phyloP scores from a whole-genome alignment of 2,888 invertebrate species.

The Blastobasis lacticolella region DNA sequence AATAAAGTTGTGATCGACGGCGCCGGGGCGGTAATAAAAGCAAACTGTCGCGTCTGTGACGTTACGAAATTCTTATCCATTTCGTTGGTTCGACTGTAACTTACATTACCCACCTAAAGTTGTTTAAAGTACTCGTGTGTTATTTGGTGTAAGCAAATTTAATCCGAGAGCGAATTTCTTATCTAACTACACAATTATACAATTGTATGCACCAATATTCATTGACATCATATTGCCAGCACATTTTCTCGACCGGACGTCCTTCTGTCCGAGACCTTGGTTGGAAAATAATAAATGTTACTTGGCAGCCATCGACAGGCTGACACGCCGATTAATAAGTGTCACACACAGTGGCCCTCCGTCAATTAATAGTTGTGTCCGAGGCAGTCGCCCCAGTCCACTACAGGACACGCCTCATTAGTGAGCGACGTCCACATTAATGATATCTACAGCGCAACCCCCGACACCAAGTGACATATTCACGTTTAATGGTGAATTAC shows the following conservation, averaged over 20 bases:
- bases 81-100: too few species aligned
- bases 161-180: too few species aligned
- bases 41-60: neutral
- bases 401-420: constrained; percentile 28
- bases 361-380: constrained; percentile 47
- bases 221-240: neutral
- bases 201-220: neutral
- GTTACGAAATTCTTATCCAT: too few species aligned
- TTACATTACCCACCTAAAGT: too few species aligned
- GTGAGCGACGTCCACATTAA: constrained; percentile 8
- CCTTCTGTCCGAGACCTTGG: constrained; percentile 1
- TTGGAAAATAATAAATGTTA: constrained; percentile 10
- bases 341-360: constrained; percentile 36
- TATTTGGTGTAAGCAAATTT: too few species aligned
- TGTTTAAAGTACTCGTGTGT: too few species aligned
- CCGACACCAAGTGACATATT: too few species aligned
- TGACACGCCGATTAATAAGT: constrained; percentile 39
- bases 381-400: constrained; percentile 23
- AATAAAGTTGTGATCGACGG: neutral
- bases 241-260: neutral
- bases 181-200: too few species aligned
- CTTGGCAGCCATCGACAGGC: constrained; percentile 8
- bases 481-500: too few species aligned
- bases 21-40: neutral
- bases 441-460: too few species aligned